These are phyloP conservation scores for Geothlypis trichas DNA, from an alignment of 2,113 vertebrate genomes.

Conservation along the genomic window DNA sequence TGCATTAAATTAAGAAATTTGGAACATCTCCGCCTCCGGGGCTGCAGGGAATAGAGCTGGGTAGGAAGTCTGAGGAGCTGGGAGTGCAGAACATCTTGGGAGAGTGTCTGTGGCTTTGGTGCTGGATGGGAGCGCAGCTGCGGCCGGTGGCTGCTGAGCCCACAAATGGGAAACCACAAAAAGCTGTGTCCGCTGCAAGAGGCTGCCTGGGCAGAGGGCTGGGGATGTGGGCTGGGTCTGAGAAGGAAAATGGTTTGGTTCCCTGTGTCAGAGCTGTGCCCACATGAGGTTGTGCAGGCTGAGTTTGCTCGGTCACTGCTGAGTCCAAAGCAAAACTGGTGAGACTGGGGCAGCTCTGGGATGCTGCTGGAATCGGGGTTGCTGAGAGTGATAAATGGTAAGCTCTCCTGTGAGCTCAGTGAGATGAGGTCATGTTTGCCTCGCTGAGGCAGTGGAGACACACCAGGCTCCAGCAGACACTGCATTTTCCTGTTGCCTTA, in stretches of 20 bases:
- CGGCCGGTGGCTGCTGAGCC: background rate
- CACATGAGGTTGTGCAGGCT: background rate
- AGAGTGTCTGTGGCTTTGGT: background rate
- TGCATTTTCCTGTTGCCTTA: background rate
- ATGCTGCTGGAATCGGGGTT: background rate
- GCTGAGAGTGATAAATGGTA: background rate
- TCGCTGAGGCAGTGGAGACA: background rate
- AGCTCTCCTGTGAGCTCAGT: background rate
- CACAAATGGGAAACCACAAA: background rate
- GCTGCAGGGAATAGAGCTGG: background rate
- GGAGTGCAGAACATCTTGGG: background rate
- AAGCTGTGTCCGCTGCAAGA: background rate
- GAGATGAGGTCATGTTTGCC: slow-evolving; percentile 32
- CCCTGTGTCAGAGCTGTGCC: background rate
- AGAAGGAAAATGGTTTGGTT: background rate
- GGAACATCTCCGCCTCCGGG: background rate
- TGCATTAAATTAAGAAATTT: slow-evolving; percentile 15
- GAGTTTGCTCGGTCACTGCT: background rate
- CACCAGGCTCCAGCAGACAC: background rate
- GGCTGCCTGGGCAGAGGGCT: background rate
- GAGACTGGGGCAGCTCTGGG: background rate
- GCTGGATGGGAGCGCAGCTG: background rate
- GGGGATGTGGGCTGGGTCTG: background rate
- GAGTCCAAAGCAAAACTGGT: background rate
- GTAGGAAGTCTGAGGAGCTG: background rate